phyloP scores from a whole-genome alignment of 2,113 vertebrate species.

The Deroptyus accipitrinus region DNA sequence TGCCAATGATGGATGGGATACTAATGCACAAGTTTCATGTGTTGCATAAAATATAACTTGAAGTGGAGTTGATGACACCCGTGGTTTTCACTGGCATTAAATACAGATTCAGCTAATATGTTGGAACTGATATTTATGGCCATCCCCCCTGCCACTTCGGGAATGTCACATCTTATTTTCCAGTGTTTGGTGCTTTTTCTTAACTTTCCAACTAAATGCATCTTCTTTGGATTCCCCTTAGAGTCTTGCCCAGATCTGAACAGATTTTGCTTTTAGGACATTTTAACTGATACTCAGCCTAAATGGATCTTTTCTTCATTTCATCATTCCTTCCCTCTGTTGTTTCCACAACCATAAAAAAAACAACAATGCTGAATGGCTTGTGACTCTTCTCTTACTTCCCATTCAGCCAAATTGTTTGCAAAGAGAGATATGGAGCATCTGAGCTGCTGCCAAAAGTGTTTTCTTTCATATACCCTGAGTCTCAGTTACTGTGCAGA shows the following conservation, averaged over 20 bases:
- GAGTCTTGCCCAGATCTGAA: neutral
- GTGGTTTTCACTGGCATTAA: neutral
- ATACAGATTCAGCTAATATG: neutral
- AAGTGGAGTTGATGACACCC: neutral
- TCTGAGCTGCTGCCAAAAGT: neutral
- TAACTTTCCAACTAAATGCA: neutral
- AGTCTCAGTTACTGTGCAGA: neutral
- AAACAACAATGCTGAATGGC: neutral
- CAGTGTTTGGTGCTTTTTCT: neutral
- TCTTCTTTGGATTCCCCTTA: neutral
- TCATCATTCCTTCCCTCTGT: neutral
- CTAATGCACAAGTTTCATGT: neutral
- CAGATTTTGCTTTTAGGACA: neutral
- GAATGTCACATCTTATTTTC: neutral
- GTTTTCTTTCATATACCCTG: neutral
- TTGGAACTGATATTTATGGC: neutral
- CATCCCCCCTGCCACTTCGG: neutral
- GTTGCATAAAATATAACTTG: neutral
- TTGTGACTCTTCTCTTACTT: neutral
- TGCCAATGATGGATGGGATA: neutral
- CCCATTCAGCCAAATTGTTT: neutral
- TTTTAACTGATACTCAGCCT: neutral
- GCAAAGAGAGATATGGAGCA: neutral
- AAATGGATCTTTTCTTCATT: neutral
- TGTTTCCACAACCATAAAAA: neutral